A percentile compares a stretch with the other conserved stretches of the same genome.
Evolutionary conservation across 1,140 invertebrate species (phyloP).

Genomic region (Apis dorsata): DNA sequence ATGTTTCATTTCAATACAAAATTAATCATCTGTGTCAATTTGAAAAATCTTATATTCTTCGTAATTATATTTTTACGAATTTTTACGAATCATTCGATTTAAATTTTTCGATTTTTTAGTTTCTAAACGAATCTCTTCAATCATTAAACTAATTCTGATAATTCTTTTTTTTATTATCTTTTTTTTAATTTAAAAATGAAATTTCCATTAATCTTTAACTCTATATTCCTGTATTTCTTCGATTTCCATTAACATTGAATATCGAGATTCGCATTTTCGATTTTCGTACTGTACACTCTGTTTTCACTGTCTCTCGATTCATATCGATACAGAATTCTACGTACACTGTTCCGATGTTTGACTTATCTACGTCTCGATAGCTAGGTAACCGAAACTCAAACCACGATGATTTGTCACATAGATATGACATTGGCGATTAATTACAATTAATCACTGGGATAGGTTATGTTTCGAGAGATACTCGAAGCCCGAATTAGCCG

Average conservation of each 20-base stretch:
- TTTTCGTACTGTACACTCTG: no score
- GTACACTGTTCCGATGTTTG: slow-evolving; percentile 23
- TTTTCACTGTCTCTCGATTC: neutral
- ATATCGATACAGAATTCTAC: neutral
- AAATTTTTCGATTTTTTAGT: no score
- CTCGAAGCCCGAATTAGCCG: slow-evolving; percentile 11
- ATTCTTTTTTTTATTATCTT: no score
- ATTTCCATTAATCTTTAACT: no score
- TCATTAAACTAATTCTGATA: no score
- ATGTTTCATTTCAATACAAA: neutral
- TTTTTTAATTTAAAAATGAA: no score
- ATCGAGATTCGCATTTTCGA: neutral
- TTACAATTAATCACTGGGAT: slow-evolving; percentile 33
- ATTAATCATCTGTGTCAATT: no score
- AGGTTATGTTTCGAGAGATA: slow-evolving; percentile 11
- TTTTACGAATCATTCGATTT: no score
- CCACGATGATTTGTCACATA: slow-evolving; percentile 19
- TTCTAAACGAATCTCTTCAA: no score
- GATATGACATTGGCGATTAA: slow-evolving; percentile 33
- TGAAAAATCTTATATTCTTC: no score
- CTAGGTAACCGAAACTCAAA: slow-evolving; percentile 9
- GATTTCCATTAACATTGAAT: neutral
- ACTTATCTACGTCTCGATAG: slow-evolving; percentile 16
- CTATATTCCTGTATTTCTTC: no score
- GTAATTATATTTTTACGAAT: no score